Base-by-base conservation (phyloP, 1,140 invertebrate genomes). In the Euwallacea similis region DNA sequence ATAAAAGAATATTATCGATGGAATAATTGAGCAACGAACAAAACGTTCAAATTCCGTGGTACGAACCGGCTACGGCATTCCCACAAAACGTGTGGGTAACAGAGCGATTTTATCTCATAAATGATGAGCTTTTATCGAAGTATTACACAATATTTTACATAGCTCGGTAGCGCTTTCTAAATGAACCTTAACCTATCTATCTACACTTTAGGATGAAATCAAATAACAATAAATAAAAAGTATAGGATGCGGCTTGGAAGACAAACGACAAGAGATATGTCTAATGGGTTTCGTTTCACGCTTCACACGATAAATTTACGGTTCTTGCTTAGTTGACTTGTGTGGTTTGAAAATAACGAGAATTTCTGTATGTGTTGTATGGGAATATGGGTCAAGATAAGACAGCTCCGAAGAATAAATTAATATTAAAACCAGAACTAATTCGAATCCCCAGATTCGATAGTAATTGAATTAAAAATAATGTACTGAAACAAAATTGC, bases 61-160 rank as follows among this genome's bases (percentile, higher is more conserved):
- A 16, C 33, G 10, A 58, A 58, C 13, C 15, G 13, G 9, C 21
- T 33, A 33, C 33, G 11, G 10, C 33, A 10, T 58, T 58, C 55
- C 43, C 59, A 42, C n/a, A 43, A 61, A 61, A 42, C 21, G 59
- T n/a, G 59, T 61, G 21, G 59, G 59, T n/a, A 61, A 16, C 9
- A 16, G 42, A 13, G 10, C 33, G 59, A 61, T 61, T 43, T 61
- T 61, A 61, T 61, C 59, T 10, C 43, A 43, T 61, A 42, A 61
- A 61, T 61, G 59, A 61, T 61, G 42, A 43, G 42, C 59, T 43
- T 61, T 61, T 61, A 61, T 61, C 59, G 59, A 61, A 61, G 43
- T 61, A 21, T 58, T 61, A 61, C 59, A 61, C 42, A 61, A 61
- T 43, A 61, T n/a, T 61, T 61, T 61, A 61, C 59, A 61, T 61